Percentiles rank a stretch among this genome's conserved stretches.
Conservation (phyloP, 2,797 vertebrate species). For the Knipowitschia caucasica region DNA sequence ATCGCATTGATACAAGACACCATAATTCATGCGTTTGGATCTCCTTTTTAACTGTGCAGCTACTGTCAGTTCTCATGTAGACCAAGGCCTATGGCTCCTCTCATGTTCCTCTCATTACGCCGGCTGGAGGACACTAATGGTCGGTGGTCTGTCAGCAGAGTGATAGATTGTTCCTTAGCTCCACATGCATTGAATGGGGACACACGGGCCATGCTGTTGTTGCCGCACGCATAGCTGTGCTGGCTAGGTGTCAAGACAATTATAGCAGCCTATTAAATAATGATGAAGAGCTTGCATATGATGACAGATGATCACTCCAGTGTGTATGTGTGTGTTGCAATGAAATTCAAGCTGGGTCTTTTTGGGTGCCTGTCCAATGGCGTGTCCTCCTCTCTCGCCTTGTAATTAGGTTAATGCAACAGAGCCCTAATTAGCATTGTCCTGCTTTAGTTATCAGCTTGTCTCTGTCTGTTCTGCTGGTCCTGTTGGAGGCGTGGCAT, state of each 20-base stretch:
- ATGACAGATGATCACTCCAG: conserved; percentile 50
- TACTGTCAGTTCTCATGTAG: conserved; percentile 19
- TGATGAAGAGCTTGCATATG: conserved; percentile 47
- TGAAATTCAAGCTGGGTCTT: conserved; percentile 58
- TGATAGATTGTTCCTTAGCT: conserved; percentile 28
- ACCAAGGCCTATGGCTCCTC: conserved; percentile 14
- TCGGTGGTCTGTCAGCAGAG: conserved; percentile 24
- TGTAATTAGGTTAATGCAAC: conserved; percentile 81
- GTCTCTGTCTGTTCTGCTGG: conserved; percentile 23
- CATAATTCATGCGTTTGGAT: neutral
- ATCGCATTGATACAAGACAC: neutral
- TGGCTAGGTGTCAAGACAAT: conserved; percentile 53
- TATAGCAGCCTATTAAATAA: conserved; percentile 56
- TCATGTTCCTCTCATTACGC: conserved; percentile 50
- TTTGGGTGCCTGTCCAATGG: conserved; percentile 25
- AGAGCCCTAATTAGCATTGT: conserved; percentile 58
- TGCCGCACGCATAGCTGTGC: conserved; percentile 13
- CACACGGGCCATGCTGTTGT: neutral
- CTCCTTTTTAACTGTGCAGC: conserved; percentile 23
- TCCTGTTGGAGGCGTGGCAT: conserved; percentile 55
- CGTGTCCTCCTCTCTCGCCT: conserved; percentile 43
- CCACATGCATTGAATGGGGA: conserved; percentile 5
- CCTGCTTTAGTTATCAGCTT: conserved; percentile 17
- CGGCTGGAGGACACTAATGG: conserved; percentile 34
- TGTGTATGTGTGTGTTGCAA: conserved; percentile 20